phyloP scores from a whole-genome alignment of 2,888 invertebrate genomes.

The Rhamnusium bicolor region DNA sequence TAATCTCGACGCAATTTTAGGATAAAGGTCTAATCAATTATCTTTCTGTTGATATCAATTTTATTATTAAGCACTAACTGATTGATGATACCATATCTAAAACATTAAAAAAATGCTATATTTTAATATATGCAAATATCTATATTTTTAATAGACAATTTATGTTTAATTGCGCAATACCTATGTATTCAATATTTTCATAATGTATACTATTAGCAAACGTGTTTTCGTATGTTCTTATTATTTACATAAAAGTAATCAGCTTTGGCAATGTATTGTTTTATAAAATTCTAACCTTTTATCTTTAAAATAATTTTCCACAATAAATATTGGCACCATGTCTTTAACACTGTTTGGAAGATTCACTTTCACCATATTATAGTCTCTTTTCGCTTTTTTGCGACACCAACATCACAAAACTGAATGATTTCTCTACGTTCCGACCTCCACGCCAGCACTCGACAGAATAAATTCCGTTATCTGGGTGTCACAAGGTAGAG shows the following conservation, averaged over 20 bases:
- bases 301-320: slow-evolving; percentile 52
- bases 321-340: slow-evolving; percentile 51
- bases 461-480: slow-evolving; percentile 45
- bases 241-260: too few species aligned
- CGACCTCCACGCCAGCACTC: slow-evolving; percentile 25
- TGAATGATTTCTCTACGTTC: slow-evolving; percentile 15
- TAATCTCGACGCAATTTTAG: neutral
- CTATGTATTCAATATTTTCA: neutral
- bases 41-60: neutral
- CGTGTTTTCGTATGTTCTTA: neutral
- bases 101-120: too few species aligned
- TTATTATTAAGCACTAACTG: too few species aligned
- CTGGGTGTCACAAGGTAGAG: slow-evolving; percentile 47
- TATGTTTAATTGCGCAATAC: neutral
- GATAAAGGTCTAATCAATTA: neutral
- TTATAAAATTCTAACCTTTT: slow-evolving; percentile 38
- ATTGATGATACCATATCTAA: too few species aligned
- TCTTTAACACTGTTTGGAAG: slow-evolving; percentile 43
- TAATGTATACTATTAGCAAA: neutral
- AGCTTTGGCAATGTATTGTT: too few species aligned
- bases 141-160: too few species aligned
- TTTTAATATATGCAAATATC: too few species aligned
- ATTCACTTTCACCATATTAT: slow-evolving; percentile 50
- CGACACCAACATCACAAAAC: slow-evolving; percentile 20
- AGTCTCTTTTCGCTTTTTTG: slow-evolving; percentile 7